These are phyloP conservation scores for Microctonus aethiopoides DNA, from an alignment of 2,888 invertebrate genomes.

Conservation along the genomic window DNA sequence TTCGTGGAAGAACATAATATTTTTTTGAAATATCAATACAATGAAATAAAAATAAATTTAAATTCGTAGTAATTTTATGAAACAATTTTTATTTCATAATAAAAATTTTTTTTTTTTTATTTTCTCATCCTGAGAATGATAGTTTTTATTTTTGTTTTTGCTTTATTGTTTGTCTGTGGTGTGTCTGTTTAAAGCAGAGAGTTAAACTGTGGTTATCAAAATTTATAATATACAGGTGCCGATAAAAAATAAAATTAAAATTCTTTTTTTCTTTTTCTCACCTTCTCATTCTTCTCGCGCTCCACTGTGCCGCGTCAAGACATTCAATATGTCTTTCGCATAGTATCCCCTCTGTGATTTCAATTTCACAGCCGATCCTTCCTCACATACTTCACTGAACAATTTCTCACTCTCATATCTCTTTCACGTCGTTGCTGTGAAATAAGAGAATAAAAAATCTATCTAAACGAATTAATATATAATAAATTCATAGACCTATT, in stretches of 20 bases:
- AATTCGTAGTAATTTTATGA: too few relatives aligned
- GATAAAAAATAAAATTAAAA: neutral
- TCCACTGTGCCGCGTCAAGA: conserved; percentile 32
- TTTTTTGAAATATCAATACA: too few relatives aligned
- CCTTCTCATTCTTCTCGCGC: conserved; percentile 22
- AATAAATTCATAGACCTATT: neutral
- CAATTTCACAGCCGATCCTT: conserved; percentile 25
- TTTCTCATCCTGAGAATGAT: too few relatives aligned
- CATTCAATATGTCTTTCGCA: conserved; percentile 17
- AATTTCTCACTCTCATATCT: conserved; percentile 15
- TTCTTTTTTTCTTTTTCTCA: conserved; percentile 30
- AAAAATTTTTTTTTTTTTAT: too few relatives aligned
- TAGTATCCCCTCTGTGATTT: conserved; percentile 15
- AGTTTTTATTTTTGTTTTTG: too few relatives aligned
- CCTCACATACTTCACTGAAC: conserved; percentile 4
- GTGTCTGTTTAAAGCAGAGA: too few relatives aligned
- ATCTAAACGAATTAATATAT: neutral
- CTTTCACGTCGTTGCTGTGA: neutral
- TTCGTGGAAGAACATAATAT: neutral
- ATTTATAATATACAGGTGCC: neutral
- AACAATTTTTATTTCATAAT: too few relatives aligned
- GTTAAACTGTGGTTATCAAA: neutral
- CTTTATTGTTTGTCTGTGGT: too few relatives aligned
- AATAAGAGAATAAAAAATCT: neutral
- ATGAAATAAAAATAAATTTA: too few relatives aligned